A percentile compares a stretch with the other conserved stretches of the same genome.
Evolutionary conservation across 2,888 invertebrate genomes (phyloP).

Genomic region (Drosophila koepferae): DNA sequence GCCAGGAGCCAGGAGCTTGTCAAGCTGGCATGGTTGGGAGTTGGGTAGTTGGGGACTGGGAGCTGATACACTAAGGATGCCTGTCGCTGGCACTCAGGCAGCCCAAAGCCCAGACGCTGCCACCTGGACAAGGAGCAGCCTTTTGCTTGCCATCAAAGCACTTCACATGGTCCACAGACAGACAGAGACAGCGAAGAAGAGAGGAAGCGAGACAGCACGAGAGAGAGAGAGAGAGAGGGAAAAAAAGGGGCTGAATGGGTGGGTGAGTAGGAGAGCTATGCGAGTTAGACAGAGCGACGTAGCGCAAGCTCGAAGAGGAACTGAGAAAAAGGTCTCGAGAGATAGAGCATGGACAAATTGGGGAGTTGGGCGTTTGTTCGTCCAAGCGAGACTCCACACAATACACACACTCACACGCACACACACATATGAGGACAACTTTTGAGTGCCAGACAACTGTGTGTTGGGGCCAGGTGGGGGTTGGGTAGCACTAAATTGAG

Average conservation of each 20-base stretch:
- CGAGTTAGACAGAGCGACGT: conserved; percentile 9
- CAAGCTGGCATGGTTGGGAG: background rate
- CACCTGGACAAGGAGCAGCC: conserved; percentile 64
- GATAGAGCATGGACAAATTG: conserved; percentile 20
- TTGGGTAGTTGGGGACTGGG: background rate
- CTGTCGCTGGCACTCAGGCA: conserved; percentile 79
- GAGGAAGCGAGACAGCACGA: background rate
- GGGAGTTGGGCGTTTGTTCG: conserved; percentile 40
- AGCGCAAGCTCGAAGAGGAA: background rate
- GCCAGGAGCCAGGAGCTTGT: background rate
- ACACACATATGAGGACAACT: conserved; percentile 56
- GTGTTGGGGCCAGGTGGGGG: background rate
- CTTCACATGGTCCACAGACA: conserved; percentile 32
- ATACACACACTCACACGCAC: conserved; percentile 38
- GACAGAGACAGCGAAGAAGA: conserved; percentile 6
- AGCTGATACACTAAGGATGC: conserved; percentile 50
- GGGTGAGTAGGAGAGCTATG: conserved; percentile 1
- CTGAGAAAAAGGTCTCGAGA: conserved; percentile 4
- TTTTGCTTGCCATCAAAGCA: conserved; percentile 52
- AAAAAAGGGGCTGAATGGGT: background rate
- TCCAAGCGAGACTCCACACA: conserved; percentile 59
- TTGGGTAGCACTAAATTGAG: conserved; percentile 74
- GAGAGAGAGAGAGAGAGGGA: background rate
- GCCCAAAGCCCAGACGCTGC: conserved; percentile 62
- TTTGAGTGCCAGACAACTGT: conserved; percentile 73